Conservation (phyloP, 2,113 vertebrate genomes). For the Atractosteus spatula region DNA sequence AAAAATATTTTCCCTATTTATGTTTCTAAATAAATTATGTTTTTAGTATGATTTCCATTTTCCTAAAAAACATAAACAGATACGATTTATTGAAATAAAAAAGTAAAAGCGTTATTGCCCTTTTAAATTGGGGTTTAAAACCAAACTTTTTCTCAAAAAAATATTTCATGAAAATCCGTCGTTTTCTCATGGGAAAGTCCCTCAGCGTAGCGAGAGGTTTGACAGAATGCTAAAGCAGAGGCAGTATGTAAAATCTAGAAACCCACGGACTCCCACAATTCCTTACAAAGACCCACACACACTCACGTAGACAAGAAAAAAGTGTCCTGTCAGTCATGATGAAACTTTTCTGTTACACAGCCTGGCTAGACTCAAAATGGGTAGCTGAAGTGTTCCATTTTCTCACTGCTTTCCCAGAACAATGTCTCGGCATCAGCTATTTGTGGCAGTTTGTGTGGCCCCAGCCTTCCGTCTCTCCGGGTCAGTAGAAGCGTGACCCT, state of each 20-base stretch:
- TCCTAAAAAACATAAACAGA: too few relatives aligned
- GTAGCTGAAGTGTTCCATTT: conserved; percentile 55
- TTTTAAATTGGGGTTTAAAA: too few relatives aligned
- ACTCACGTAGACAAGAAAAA: background rate
- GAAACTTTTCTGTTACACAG: background rate
- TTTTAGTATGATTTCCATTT: too few relatives aligned
- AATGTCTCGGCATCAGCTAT: conserved; percentile 46
- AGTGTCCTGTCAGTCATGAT: conserved; percentile 2
- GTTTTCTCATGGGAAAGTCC: conserved; percentile 71
- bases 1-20: too few relatives aligned
- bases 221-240: conserved; percentile 31
- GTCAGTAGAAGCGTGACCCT: conserved; percentile 63
- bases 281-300: background rate
- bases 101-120: too few relatives aligned
- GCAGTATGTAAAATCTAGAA: conserved; percentile 67
- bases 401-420: conserved; percentile 51
- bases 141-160: too few relatives aligned
- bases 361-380: conserved; percentile 23
- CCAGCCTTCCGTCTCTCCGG: conserved; percentile 47
- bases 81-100: too few relatives aligned
- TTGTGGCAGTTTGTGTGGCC: conserved; percentile 47
- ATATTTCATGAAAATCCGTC: too few relatives aligned
- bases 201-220: conserved; percentile 53
- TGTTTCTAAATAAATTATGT: too few relatives aligned
- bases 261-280: conserved; percentile 19